These are phyloP conservation scores for Diplodus puntazzo DNA, from an alignment of 2,797 vertebrate genomes.

Conservation along the genomic window DNA sequence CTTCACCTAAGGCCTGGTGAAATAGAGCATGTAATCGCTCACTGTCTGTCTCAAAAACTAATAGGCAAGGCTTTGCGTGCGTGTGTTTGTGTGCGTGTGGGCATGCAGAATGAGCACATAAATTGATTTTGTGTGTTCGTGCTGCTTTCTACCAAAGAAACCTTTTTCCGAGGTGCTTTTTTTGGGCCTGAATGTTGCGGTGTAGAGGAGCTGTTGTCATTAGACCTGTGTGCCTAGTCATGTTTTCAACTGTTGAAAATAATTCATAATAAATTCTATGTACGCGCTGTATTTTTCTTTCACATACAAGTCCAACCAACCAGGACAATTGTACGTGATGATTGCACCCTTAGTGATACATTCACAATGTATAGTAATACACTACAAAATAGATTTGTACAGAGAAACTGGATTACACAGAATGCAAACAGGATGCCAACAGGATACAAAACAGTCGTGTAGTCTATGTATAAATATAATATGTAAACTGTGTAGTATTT, in stretches of 20 bases:
- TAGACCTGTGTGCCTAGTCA: background rate
- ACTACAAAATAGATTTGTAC: too few species aligned
- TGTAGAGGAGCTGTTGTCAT: slow-evolving; percentile 7
- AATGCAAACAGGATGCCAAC: too few species aligned
- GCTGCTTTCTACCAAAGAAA: slow-evolving; percentile 25
- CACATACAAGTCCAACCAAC: too few species aligned
- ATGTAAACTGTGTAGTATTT: too few species aligned
- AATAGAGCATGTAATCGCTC: slow-evolving; percentile 81
- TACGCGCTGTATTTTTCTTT: too few species aligned
- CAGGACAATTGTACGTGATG: too few species aligned
- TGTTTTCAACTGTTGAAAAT: background rate
- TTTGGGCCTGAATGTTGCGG: slow-evolving; percentile 12
- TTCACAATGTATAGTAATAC: too few species aligned
- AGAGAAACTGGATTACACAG: too few species aligned
- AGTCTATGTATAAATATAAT: too few species aligned
- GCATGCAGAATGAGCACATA: slow-evolving; percentile 29
- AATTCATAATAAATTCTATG: too few species aligned
- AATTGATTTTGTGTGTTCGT: slow-evolving; percentile 62
- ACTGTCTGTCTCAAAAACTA: slow-evolving; percentile 63
- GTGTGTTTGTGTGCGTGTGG: slow-evolving; percentile 1
- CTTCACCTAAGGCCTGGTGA: slow-evolving; percentile 73
- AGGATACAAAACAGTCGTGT: too few species aligned
- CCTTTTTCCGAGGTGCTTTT: slow-evolving; percentile 1
- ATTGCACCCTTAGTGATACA: too few species aligned
- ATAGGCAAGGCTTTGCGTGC: slow-evolving; percentile 27